Base-by-base conservation (phyloP, 2,888 invertebrate species). In the Rhagium mordax region DNA sequence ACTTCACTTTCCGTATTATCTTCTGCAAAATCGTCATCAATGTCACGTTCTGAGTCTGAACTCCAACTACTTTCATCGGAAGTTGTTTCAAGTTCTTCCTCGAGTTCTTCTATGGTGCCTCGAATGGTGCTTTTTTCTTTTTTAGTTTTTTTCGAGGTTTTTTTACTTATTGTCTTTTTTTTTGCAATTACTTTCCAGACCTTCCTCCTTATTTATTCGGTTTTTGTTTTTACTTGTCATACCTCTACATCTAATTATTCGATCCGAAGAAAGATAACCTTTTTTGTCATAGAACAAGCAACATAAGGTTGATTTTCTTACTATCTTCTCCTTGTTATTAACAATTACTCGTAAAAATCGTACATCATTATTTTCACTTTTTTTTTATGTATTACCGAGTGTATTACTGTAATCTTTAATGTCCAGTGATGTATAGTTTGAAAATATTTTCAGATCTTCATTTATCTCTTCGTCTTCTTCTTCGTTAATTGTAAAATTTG, bases 21-120 rank as follows among this genome's bases (percentile, higher is more conserved):
- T 48, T 48, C 48, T 48, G 48, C 48, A 48, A 48, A 48, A 48
- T 48, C 48, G 48, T 48, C 48, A 48, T 48, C 48, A 48, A n/a
- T 48, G 48, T 48, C 48, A 48, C 48, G 48, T 48, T 48, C 48
- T 48, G 48, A 48, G 48, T 48, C 48, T 48, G 48, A 48, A 48
- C 48, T 48, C 48, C 3, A 48, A 48, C 48, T 48, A n/a, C 48
- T 48, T 48, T 48, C 48, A n/a, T 48, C n/a, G 48, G 48, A 6
- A 48, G 48, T 48, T 16, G 3, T 48, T 48, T 48, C 48, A 48
- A 48, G 48, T 48, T 48, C 48, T 48, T n/a, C n/a, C n/a, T n/a
- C n/a, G n/a, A n/a, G n/a, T n/a, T n/a, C n/a, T n/a, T n/a, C n/a
- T n/a, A n/a, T n/a, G n/a, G n/a, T n/a, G n/a, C n/a, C n/a, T n/a